Evolutionary conservation across 2,113 vertebrate genomes (phyloP), one percentile per base, ranked within the genome.

Genomic region (Perognathus longimembris): DNA sequence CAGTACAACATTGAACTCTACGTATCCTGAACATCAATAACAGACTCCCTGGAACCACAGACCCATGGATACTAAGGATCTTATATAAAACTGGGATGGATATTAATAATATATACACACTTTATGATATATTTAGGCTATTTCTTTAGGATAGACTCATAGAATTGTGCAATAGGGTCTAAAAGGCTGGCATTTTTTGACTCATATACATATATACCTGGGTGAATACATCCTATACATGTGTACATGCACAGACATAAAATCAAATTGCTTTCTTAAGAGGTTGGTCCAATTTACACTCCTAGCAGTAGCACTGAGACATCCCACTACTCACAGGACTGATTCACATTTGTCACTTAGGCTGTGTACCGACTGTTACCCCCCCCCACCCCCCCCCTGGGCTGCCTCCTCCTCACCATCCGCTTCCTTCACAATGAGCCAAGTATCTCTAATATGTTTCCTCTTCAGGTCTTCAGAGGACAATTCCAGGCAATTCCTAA

Each of bases 391-490:
- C 67, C 61, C 69, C 38, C 71, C n/a, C n/a, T n/a, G n/a, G 11
- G 17, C 74, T 34, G 21, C 86, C 91, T 93, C 89, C 89, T 10
- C 74, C 34, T 73, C 8, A 7, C 75, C 64, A 89, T 77, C 89
- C 18, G 0, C 85, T 84, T 74, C 93, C 45, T 59, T 6, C 74
- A n/a, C 15, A 20, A 50, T 1, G 30, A 88, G 79, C 69, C 85
- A 88, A 84, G 34, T 30, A 91, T 71, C 9, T 64, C 74, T n/a
- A 17, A 14, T 26, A 20, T 24, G 59, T 45, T 91, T 70, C 85
- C 17, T 38, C 74, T 76, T 80, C 26, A 26, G 40, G 45, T 28
- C 86, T 80, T 40, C 57, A 18, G 20, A 77, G 42, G 79, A 54
- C 28, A 42, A 94, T 30, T 57, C 40, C 7, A n/a, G 54, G 57